phyloP scores from a whole-genome alignment of 1,140 invertebrate genomes.

The Drosophila repletoides region DNA sequence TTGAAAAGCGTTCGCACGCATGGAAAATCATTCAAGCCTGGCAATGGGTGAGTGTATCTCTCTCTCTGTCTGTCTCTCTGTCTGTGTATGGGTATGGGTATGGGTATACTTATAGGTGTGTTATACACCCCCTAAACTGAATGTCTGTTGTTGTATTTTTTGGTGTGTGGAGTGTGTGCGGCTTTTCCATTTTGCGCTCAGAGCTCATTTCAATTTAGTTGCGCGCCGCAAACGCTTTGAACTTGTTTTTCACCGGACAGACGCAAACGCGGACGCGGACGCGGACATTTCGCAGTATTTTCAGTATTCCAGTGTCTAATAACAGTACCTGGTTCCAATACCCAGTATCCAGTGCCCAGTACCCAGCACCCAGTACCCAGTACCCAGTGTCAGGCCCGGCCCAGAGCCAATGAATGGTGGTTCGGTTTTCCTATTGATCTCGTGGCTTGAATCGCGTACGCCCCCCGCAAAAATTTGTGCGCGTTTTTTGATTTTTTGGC shows the following conservation, averaged over 20 bases:
- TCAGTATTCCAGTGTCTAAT: too few relatives aligned
- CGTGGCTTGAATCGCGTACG: slow-evolving; percentile 37
- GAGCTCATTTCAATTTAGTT: slow-evolving; percentile 78
- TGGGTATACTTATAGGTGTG: slow-evolving; percentile 22
- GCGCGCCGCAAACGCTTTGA: slow-evolving; percentile 77
- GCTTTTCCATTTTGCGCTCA: slow-evolving; percentile 63
- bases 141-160: slow-evolving; percentile 4
- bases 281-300: slow-evolving; percentile 18
- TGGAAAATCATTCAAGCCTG: slow-evolving; percentile 77
- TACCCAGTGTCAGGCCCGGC: slow-evolving; percentile 34
- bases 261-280: too few relatives aligned
- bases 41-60: slow-evolving; percentile 38
- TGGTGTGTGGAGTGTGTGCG: slow-evolving; percentile 30
- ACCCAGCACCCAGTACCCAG: neutral
- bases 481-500: slow-evolving; percentile 77
- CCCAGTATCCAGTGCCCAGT: neutral
- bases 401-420: slow-evolving; percentile 26
- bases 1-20: slow-evolving; percentile 67
- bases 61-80: too few relatives aligned
- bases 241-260: slow-evolving; percentile 69
- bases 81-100: slow-evolving; percentile 5
- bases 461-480: slow-evolving; percentile 55
- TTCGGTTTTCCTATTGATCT: slow-evolving; percentile 61
- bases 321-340: neutral
- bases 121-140: slow-evolving; percentile 56